These are phyloP conservation scores for Siphamia tubifer DNA, from an alignment of 2,113 vertebrate genomes.

Conservation along the genomic window DNA sequence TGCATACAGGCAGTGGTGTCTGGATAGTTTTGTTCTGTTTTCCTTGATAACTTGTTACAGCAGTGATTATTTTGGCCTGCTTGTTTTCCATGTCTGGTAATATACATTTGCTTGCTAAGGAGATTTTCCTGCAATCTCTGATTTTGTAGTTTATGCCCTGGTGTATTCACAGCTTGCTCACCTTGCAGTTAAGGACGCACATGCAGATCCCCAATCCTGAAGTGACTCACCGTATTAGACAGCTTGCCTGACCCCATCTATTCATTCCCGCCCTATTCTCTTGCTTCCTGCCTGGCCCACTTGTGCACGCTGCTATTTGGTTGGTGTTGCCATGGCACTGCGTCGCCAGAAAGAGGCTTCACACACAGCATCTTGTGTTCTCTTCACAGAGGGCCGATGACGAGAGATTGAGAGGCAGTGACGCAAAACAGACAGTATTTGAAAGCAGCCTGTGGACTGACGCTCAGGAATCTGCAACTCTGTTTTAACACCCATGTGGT, in stretches of 20 bases:
- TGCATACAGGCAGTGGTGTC: not conserved
- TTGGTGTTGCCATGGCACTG: conserved; percentile 78
- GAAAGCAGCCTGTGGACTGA: conserved; percentile 60
- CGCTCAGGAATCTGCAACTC: conserved; percentile 72
- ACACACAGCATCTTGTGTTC: conserved; percentile 92
- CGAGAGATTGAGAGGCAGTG: conserved; percentile 72
- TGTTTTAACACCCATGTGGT: conserved; percentile 33
- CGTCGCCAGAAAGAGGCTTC: conserved; percentile 82
- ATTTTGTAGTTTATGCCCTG: not conserved
- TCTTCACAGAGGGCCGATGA: conserved; percentile 88
- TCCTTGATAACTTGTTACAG: not conserved
- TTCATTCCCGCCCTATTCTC: conserved; percentile 26
- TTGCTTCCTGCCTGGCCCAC: conserved; percentile 52
- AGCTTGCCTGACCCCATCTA: conserved; percentile 24
- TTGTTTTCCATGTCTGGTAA: not conserved
- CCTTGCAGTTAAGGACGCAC: conserved; percentile 10
- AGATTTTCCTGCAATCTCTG: not conserved
- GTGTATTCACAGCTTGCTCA: not conserved
- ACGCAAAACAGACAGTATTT: conserved; percentile 63
- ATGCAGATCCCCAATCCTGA: not conserved
- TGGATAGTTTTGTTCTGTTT: not conserved
- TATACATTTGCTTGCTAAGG: not conserved
- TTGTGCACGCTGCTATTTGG: conserved; percentile 71
- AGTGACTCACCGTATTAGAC: conserved; percentile 42
- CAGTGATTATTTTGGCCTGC: conserved; percentile 2